Percentiles rank a stretch among this genome's conserved stretches.
Evolutionary conservation across 2,888 invertebrate genomes (phyloP).

Genomic region (Eristalis pertinax): DNA sequence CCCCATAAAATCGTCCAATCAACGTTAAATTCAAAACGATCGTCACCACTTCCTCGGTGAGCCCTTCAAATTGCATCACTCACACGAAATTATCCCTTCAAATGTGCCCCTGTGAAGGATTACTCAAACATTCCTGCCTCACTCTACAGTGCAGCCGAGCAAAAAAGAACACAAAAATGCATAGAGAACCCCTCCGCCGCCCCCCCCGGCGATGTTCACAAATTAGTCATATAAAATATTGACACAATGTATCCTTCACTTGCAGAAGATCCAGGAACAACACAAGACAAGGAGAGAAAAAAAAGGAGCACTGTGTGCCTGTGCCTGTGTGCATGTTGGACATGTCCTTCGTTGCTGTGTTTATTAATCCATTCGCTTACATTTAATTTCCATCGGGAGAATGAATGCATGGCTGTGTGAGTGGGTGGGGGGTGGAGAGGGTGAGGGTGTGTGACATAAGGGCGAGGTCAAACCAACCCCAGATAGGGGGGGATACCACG

Average conservation of each 20-base stretch:
- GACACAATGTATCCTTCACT: conserved; percentile 21
- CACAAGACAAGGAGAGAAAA: not conserved
- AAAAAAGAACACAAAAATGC: conserved; percentile 34
- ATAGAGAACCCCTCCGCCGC: not conserved
- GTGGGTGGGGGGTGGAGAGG: too few relatives aligned
- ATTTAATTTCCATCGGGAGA: conserved; percentile 66
- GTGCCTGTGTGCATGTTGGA: not conserved
- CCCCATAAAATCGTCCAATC: not conserved
- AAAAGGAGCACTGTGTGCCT: not conserved
- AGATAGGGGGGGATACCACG: not conserved
- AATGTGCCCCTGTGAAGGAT: not conserved
- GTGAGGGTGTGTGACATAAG: conserved; percentile 50
- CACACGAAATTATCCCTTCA: not conserved
- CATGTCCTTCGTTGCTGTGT: conserved; percentile 46
- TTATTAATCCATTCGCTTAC: conserved; percentile 71
- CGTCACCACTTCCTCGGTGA: not conserved
- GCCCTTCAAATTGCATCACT: not conserved
- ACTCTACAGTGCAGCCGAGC: conserved; percentile 51
- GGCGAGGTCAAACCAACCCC: conserved; percentile 42
- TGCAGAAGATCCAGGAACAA: not conserved
- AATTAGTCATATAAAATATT: conserved; percentile 52
- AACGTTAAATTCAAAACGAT: not conserved
- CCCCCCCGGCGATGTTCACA: not conserved
- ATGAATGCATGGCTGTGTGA: not conserved
- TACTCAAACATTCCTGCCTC: not conserved